Base-by-base conservation (phyloP, 2,113 vertebrate species). In the Phyllopteryx taeniolatus region DNA sequence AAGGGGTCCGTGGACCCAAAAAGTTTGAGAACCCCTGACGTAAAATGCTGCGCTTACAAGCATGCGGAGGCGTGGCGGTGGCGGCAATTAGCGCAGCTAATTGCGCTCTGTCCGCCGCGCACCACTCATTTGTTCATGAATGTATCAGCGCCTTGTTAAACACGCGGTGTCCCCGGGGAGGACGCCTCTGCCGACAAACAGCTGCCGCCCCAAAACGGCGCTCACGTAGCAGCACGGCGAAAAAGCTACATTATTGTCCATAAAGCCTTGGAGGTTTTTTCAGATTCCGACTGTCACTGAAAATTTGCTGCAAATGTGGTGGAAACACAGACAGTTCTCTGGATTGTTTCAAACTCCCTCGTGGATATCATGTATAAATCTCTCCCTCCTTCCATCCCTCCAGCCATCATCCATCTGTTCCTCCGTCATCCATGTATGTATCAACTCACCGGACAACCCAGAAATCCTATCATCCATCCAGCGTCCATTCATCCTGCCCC, bases 121-220 rank as follows among this genome's bases (percentile, higher is more conserved):
- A 71, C 83, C 81, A 74, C 77, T 68, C 79, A 71, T 84, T 84
- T 83, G 84, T 86, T 88, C 86, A 79, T 71, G 77, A 83, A 79
- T 82, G 80, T 78, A 81, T 84, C 68, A 62, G 83, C 61, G 73
- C 49, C 76, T 79, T n/a, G 85, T 82, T 86, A 78, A 86, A 80
- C 84, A 73, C 51, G n/a, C n/a, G 14, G 0, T 13, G 65, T 84
- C 85, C 73, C 81, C 10, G 0, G 85, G 68, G 80, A 72, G 2
- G 15, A 66, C n/a, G 51, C 79, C 64, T 64, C 15, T 71, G 75
- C 72, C 81, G 61, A 67, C 72, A 53, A 56, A 46, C 76, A 81
- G 83, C 81, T 84, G 84, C 72, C 76, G 64, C 53, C 53, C 4
- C 35, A 39, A 39, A 6, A 39, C 35, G 35, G 35, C 27, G 27